A percentile compares a stretch with the other conserved stretches of the same genome.
phyloP scores from a whole-genome alignment of 1,140 invertebrate species.

The Tetramorium simillimum region DNA sequence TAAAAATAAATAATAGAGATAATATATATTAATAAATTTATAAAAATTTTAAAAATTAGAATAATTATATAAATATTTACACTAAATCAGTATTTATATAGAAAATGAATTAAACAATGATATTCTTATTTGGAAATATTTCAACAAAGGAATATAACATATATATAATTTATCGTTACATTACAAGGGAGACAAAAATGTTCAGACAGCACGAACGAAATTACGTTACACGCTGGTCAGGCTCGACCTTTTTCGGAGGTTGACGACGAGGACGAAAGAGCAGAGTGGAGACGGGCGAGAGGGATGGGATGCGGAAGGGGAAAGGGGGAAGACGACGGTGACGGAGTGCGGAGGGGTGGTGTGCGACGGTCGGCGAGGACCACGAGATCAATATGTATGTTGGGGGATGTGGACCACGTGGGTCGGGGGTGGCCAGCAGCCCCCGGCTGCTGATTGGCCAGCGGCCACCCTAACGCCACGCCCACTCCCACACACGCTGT shows the following conservation, averaged over 20 bases:
- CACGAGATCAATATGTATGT: constrained; percentile 86
- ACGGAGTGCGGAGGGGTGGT: constrained; percentile 57
- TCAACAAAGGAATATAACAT: not conserved
- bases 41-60: not conserved
- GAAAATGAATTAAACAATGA: not conserved
- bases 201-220: constrained; percentile 53
- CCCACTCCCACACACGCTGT: constrained; percentile 86
- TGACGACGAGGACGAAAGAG: constrained; percentile 34
- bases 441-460: constrained; percentile 84
- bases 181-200: not conserved
- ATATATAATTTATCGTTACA: not conserved
- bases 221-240: constrained; percentile 73
- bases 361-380: constrained; percentile 80
- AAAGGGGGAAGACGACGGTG: constrained; percentile 7
- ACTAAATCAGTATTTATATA: not conserved
- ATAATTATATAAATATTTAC: not conserved
- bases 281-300: not conserved
- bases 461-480: constrained; percentile 82
- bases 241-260: constrained; percentile 67
- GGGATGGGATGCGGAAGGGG: not conserved
- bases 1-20: not conserved
- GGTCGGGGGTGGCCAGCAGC: constrained; percentile 83
- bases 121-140: not conserved
- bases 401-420: constrained; percentile 84
- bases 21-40: not conserved